Evolutionary conservation across 2,797 vertebrate genomes (phyloP).

Genomic region (Rhodeus uyekii): DNA sequence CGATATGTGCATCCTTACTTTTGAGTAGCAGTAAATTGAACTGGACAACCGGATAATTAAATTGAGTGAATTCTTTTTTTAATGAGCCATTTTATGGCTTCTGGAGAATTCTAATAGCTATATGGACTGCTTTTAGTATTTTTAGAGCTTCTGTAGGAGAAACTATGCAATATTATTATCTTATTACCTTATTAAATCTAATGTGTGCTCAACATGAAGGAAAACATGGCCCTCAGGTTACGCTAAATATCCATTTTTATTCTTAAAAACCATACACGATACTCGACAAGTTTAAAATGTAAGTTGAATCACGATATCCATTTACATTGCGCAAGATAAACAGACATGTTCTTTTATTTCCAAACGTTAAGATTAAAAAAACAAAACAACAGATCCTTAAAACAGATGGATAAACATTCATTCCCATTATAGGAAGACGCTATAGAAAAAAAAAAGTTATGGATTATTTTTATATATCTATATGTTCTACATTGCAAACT

Average conservation of each 20-base stretch:
- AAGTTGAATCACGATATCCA: conserved; percentile 85
- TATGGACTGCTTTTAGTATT: not conserved
- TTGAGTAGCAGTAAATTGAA: not conserved
- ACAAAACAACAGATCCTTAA: conserved; percentile 81
- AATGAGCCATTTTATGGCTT: not conserved
- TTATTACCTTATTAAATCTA: conserved; percentile 14
- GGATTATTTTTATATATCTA: conserved; percentile 65
- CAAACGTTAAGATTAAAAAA: conserved; percentile 82
- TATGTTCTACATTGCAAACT: conserved; percentile 67
- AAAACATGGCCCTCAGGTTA: conserved; percentile 73
- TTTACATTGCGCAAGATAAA: conserved; percentile 88
- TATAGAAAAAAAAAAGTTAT: conserved; percentile 74
- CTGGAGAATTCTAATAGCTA: not conserved
- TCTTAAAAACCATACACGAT: conserved; percentile 89
- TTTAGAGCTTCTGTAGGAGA: not conserved
- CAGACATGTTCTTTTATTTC: conserved; percentile 85
- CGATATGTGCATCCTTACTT: not conserved
- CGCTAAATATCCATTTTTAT: conserved; percentile 85
- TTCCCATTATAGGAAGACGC: conserved; percentile 84
- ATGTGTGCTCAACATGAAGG: conserved; percentile 58
- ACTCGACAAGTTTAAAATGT: conserved; percentile 87
- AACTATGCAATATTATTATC: too few relatives aligned
- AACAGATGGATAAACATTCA: conserved; percentile 86
- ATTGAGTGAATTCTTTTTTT: not conserved
- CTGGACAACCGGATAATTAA: not conserved